Base-by-base conservation (phyloP, 2,888 invertebrate species). In the Drosophila percnosoma region DNA sequence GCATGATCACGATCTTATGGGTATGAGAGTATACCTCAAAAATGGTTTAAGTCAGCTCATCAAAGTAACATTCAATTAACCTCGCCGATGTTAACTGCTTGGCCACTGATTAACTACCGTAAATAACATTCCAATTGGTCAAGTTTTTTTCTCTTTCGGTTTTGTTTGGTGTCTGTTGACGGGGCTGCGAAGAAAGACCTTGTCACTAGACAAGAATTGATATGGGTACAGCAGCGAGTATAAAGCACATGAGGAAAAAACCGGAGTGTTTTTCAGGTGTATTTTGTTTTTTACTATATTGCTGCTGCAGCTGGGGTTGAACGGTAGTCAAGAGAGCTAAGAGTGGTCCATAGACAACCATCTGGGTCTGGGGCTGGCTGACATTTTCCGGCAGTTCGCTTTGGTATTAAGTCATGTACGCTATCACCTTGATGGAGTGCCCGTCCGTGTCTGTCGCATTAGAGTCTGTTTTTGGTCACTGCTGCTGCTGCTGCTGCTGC, bases 131-230 rank as follows among this genome's bases (percentile, higher is more conserved):
- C 27, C 51, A 29, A 24, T 45, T 45, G 45, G 24, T 15, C 45
- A 45, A 7, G 45, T 45, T 21, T 3, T 7, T 21, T 13, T 13
- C 6, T 4, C 48, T 36, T 31, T 24, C 21, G n/a, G 29, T 29
- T 21, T 21, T 54, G 54, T 60, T 18, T 34, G 33, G 49, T 38
- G 40, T 61, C 42, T 57, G 33, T 57, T 52, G 42, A 33, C 42
- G 59, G 69, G 55, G 60, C 49, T 36, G 55, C 45, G 40, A 42
- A 59, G 62, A 67, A 52, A 59, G 75, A 64, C 78, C 75, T 76
- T 77, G 73, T 29, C 48, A 48, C 18, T 11, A 60, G 24, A 58
- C 59, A 54, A 76, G 67, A 78, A 77, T 73, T 76, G 65, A 62
- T 63, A 77, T 75, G 58, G 61, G 57, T 51, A 71, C 27, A 54